Evolutionary conservation across 1,140 invertebrate genomes (phyloP).

Genomic region (Drosophila sucinea): DNA sequence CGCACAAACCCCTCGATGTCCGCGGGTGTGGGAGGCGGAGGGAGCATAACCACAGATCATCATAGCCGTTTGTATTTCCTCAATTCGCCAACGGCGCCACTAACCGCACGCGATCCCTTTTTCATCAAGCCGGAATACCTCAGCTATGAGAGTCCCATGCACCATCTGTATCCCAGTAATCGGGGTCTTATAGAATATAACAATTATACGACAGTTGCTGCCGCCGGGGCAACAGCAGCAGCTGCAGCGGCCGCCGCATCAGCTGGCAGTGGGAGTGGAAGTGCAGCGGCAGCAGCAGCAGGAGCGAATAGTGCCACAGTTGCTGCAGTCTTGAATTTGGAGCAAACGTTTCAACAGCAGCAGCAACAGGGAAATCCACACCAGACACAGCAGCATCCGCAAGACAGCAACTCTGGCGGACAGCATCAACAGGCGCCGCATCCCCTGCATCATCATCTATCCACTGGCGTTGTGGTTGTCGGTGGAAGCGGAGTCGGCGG

Average conservation of each 20-base stretch:
- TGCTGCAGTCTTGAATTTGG: slow-evolving; percentile 50
- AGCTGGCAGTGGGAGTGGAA: slow-evolving; percentile 40
- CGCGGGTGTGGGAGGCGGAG: slow-evolving; percentile 81
- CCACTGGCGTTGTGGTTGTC: slow-evolving; percentile 61
- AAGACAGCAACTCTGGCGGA: slow-evolving; percentile 47
- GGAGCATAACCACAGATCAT: slow-evolving; percentile 82
- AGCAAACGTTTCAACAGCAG: slow-evolving; percentile 59
- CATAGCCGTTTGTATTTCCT: slow-evolving; percentile 81
- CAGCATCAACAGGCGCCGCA: slow-evolving; percentile 57
- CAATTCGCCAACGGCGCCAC: slow-evolving; percentile 73
- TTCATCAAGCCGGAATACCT: slow-evolving; percentile 82
- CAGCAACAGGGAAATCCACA: slow-evolving; percentile 45
- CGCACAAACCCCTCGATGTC: slow-evolving; percentile 71
- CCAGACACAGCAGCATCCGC: slow-evolving; percentile 48
- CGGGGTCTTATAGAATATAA: slow-evolving; percentile 78
- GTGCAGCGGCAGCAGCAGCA: slow-evolving; percentile 33
- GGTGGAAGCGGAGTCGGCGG: slow-evolving; percentile 28
- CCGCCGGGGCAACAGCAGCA: slow-evolving; percentile 56
- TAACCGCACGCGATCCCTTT: slow-evolving; percentile 71
- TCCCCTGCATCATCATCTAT: slow-evolving; percentile 76
- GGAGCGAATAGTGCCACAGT: slow-evolving; percentile 22
- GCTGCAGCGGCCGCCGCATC: slow-evolving; percentile 48
- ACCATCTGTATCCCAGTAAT: slow-evolving; percentile 77
- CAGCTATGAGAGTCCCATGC: slow-evolving; percentile 82
- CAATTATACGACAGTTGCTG: slow-evolving; percentile 66